Conservation (phyloP, 2,888 invertebrate species). For the Drosophila antonietae region DNA sequence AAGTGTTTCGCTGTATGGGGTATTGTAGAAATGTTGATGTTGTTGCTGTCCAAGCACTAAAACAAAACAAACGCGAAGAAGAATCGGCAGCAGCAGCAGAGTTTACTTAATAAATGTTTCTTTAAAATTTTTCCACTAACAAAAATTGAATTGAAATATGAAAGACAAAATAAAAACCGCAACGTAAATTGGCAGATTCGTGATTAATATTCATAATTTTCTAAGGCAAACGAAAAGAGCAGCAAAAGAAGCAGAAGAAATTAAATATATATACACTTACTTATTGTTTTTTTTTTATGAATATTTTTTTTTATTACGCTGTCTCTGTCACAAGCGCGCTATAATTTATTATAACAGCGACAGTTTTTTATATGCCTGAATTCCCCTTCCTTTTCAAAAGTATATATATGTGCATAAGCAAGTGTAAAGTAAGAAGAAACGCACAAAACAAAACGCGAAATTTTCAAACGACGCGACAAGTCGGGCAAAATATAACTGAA, state of each 20-base stretch:
- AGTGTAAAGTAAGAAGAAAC: slow-evolving; percentile 7
- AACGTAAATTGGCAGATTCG: slow-evolving; percentile 19
- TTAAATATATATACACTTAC: slow-evolving; percentile 7
- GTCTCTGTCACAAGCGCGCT: slow-evolving; percentile 41
- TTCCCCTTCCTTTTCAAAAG: slow-evolving; percentile 6
- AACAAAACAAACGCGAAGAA: slow-evolving; percentile 35
- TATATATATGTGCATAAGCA: slow-evolving; percentile 1
- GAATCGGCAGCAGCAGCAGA: slow-evolving; percentile 14
- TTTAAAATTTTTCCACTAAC: slow-evolving; percentile 32
- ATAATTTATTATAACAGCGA: slow-evolving; percentile 65
- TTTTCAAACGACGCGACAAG: slow-evolving; percentile 51
- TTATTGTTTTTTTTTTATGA: slow-evolving; percentile 1
- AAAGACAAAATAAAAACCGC: background rate
- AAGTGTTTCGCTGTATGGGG: slow-evolving; percentile 27
- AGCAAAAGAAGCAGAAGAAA: slow-evolving; percentile 36
- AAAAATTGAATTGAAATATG: slow-evolving; percentile 13
- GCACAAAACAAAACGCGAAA: slow-evolving; percentile 53
- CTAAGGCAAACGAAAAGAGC: slow-evolving; percentile 48
- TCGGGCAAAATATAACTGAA: slow-evolving; percentile 43
- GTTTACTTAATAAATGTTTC: slow-evolving; percentile 40
- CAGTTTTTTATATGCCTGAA: slow-evolving; percentile 43
- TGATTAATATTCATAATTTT: slow-evolving; percentile 57
- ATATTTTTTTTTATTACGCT: slow-evolving; percentile 24
- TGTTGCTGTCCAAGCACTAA: slow-evolving; percentile 35
- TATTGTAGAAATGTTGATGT: slow-evolving; percentile 40